Percentiles rank a stretch among this genome's conserved stretches.
Conservation (phyloP, 2,888 invertebrate species). For the Metallyticus violacea region DNA sequence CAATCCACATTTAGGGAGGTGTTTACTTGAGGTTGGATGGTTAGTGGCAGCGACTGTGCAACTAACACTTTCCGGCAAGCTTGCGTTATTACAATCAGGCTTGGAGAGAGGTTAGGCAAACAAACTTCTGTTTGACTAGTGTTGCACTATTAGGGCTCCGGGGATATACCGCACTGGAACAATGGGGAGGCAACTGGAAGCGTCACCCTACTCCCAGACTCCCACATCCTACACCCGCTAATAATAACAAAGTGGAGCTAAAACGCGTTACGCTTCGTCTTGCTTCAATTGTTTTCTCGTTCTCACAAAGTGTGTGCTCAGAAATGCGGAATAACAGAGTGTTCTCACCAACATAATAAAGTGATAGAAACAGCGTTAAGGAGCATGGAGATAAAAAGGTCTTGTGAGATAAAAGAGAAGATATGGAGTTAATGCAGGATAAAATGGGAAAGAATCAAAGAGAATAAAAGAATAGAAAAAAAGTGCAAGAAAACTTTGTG, state of each 20-base stretch:
- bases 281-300: conserved; percentile 5
- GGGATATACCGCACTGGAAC: neutral
- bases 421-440: no score
- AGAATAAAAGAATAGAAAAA: no score
- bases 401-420: no score
- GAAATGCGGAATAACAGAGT: neutral
- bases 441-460: neutral
- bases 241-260: neutral
- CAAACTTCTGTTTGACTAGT: conserved; percentile 8
- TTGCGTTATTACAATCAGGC: conserved; percentile 12
- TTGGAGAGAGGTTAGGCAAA: conserved; percentile 1
- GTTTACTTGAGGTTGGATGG: neutral
- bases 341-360: neutral
- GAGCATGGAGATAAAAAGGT: neutral
- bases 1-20: no score
- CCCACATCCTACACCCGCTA: neutral
- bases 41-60: neutral
- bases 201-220: no score
- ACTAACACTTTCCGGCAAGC: neutral
- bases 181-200: neutral
- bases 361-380: neutral
- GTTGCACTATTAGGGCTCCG: neutral
- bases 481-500: no score
- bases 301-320: neutral
- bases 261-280: neutral